These are phyloP conservation scores for Psammodynastes pulverulentus DNA, from an alignment of 2,113 vertebrate species.

Conservation along the genomic window DNA sequence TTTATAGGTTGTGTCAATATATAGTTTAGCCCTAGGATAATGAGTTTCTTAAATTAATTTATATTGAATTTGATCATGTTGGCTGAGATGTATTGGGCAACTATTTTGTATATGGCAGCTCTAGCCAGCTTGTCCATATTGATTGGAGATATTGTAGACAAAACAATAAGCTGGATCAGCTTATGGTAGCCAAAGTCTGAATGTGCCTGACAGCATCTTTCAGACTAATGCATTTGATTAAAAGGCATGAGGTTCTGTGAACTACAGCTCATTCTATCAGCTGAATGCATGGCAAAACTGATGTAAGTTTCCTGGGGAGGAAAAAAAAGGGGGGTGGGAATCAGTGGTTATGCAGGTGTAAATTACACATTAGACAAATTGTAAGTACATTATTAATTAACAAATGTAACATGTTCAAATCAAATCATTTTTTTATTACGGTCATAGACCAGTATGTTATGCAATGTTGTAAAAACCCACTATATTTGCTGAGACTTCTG, in stretches of 20 bases:
- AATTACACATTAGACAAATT: neutral
- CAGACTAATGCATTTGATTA: neutral
- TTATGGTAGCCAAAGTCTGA: neutral
- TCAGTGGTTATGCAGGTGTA: neutral
- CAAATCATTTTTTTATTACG: neutral
- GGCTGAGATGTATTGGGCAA: neutral
- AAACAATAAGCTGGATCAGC: neutral
- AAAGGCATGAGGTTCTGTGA: neutral
- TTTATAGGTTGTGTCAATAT: neutral
- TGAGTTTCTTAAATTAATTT: neutral
- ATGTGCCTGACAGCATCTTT: neutral
- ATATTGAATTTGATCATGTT: neutral
- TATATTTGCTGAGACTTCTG: neutral
- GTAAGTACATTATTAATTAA: neutral
- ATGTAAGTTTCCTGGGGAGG: neutral
- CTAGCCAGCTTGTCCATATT: neutral
- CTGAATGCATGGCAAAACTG: neutral
- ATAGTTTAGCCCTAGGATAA: neutral
- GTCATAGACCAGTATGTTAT: neutral
- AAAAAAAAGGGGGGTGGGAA: neutral
- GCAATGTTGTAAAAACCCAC: neutral
- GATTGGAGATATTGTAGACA: neutral
- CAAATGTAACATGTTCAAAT: neutral
- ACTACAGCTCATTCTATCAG: neutral
- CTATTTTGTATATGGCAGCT: neutral